Evolutionary conservation across 2,113 vertebrate species (phyloP).

Genomic region (Macheiramphus alcinus): DNA sequence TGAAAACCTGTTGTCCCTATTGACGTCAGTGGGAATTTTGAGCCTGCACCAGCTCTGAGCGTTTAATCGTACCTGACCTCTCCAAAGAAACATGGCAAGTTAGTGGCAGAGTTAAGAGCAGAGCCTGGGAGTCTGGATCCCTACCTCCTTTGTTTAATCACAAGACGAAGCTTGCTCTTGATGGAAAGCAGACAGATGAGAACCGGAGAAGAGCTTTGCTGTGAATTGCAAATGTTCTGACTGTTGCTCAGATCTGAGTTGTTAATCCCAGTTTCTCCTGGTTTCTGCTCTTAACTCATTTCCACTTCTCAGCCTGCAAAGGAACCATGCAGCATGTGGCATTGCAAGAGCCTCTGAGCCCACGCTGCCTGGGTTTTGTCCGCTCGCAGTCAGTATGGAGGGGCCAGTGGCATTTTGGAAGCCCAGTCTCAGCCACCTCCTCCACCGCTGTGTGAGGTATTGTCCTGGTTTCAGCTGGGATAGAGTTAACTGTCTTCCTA

Average conservation of each 20-base stretch:
- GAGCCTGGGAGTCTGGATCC: background rate
- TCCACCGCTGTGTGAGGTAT: fast-evolving
- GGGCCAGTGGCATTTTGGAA: background rate
- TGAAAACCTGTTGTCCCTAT: background rate
- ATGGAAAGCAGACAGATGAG: background rate
- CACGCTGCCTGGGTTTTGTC: background rate
- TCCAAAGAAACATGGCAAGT: background rate
- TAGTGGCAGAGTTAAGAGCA: background rate
- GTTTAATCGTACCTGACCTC: background rate
- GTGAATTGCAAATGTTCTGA: background rate
- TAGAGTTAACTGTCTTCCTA: too few species aligned
- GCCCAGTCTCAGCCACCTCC: too few species aligned
- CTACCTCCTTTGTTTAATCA: background rate
- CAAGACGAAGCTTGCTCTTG: background rate
- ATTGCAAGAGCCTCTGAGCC: background rate
- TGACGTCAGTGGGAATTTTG: background rate
- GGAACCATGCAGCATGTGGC: fast-evolving
- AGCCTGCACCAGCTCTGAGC: background rate
- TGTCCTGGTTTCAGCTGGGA: too few species aligned
- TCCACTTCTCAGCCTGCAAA: background rate
- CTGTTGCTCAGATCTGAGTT: background rate
- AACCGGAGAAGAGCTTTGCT: background rate
- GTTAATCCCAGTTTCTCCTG: background rate
- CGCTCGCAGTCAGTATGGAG: fast-evolving
- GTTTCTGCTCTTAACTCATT: background rate